phyloP scores from a whole-genome alignment of 2,113 vertebrate species.

The Fulica atra region DNA sequence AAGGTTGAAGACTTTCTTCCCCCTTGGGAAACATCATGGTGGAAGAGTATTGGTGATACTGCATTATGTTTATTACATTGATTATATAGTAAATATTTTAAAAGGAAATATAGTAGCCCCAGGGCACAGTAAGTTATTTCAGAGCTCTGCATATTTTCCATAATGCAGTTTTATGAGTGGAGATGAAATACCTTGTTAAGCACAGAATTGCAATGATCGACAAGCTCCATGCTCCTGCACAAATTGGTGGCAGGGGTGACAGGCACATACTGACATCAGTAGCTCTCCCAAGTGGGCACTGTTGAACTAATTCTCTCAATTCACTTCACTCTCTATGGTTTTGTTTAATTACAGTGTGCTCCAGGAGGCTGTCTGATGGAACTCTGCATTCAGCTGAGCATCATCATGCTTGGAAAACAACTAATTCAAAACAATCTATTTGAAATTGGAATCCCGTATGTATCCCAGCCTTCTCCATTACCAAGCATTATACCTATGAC shows the following conservation, averaged over 20 bases:
- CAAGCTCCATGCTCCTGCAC: background rate
- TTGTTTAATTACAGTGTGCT: conserved; percentile 83
- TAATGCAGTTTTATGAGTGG: conserved; percentile 8
- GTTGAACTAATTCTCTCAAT: background rate
- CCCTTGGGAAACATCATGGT: background rate
- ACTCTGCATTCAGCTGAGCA: conserved; percentile 96
- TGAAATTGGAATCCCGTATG: conserved; percentile 96
- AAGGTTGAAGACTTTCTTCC: background rate
- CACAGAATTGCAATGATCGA: background rate
- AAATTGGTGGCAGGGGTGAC: background rate
- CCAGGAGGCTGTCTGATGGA: conserved; percentile 98
- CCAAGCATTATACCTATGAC: background rate
- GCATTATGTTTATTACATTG: conserved; percentile 61
- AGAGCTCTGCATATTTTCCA: background rate
- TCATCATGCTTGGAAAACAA: conserved; percentile 99
- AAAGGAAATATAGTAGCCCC: background rate
- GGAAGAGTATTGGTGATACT: background rate
- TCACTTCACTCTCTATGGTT: background rate
- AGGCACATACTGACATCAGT: background rate
- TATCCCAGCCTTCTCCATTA: conserved; percentile 33
- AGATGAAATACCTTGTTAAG: background rate
- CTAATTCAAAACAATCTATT: conserved; percentile 98
- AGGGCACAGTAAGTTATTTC: background rate
- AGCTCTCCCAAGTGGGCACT: background rate
- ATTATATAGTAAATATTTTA: conserved; percentile 50